Evolutionary conservation across 2,797 vertebrate species (phyloP).

Genomic region (Gallinago nigripennis): DNA sequence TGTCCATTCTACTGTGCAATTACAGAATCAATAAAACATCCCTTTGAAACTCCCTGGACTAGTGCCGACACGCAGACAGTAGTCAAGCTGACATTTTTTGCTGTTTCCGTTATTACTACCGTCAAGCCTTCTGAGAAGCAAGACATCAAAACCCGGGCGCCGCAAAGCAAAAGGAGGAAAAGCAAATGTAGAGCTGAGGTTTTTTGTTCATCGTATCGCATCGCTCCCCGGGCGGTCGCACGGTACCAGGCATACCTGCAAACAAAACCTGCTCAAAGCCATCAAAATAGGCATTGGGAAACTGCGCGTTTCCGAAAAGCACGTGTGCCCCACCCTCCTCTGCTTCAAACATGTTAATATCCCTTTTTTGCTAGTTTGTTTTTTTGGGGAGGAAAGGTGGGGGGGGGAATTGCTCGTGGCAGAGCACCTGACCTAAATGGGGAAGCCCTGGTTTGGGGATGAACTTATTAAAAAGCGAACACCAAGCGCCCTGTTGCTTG

Average conservation of each 20-base stretch:
- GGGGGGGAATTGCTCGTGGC: not conserved
- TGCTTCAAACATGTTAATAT: not conserved
- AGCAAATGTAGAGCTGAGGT: conserved; percentile 45
- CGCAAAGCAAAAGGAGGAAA: conserved; percentile 53
- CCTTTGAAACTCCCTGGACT: conserved; percentile 87
- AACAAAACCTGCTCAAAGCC: not conserved
- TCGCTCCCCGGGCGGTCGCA: not conserved
- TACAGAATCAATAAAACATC: conserved; percentile 87
- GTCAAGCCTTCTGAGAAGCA: conserved; percentile 70
- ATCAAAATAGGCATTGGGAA: not conserved
- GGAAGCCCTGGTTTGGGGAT: conserved; percentile 50
- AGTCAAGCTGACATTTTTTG: conserved; percentile 74
- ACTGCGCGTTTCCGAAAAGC: not conserved
- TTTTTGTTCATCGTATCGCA: not conserved
- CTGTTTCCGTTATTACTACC: conserved; percentile 76
- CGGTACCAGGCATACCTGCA: not conserved
- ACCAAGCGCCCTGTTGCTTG: not conserved
- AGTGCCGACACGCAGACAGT: conserved; percentile 81
- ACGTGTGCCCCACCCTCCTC: not conserved
- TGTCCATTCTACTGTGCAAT: conserved; percentile 83
- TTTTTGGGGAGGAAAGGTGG: no score
- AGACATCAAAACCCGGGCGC: conserved; percentile 68
- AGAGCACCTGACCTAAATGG: not conserved
- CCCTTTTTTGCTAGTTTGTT: not conserved
- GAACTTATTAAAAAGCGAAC: conserved; percentile 29